Conservation (phyloP, 2,113 vertebrate species). For the Tylochromis polylepis region DNA sequence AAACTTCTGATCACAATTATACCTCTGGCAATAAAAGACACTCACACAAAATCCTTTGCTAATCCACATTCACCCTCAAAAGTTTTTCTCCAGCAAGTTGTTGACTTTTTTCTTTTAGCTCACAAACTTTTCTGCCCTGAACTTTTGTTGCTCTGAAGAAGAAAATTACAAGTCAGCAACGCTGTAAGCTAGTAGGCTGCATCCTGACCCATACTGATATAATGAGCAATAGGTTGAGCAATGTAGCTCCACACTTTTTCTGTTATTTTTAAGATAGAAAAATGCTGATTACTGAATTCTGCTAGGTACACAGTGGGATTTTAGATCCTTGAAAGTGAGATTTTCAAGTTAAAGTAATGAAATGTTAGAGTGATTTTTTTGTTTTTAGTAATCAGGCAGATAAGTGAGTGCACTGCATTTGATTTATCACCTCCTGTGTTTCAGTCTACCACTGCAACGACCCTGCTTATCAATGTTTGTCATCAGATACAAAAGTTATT, state of each 20-base stretch:
- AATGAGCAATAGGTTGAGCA: slow-evolving; percentile 11
- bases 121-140: neutral
- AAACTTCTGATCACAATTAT: neutral
- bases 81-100: neutral
- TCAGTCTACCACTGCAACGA: neutral
- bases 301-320: neutral
- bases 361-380: neutral
- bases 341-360: neutral
- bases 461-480: neutral
- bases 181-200: neutral
- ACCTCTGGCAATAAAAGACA: neutral
- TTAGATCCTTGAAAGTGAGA: neutral
- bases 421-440: neutral
- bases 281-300: neutral
- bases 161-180: neutral
- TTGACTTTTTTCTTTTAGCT: neutral
- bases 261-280: neutral
- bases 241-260: neutral
- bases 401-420: neutral
- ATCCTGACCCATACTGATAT: slow-evolving; percentile 35
- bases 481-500: neutral
- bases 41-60: neutral
- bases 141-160: neutral
- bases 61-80: neutral
- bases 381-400: neutral